phyloP scores from a whole-genome alignment of 2,797 vertebrate genomes.

The Pangasius sanitwongsei region DNA sequence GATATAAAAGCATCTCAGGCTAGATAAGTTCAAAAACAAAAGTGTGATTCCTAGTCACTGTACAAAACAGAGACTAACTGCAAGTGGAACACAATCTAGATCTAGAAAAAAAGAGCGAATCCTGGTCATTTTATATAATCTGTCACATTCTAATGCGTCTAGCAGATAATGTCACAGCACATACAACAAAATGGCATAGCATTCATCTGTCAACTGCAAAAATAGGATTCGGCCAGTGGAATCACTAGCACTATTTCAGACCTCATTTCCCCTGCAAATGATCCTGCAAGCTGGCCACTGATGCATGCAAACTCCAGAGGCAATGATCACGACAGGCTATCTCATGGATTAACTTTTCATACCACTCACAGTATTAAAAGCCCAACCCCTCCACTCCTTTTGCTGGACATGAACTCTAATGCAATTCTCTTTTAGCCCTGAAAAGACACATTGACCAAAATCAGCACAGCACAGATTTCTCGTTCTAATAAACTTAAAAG shows the following conservation, averaged over 20 bases:
- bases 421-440: slow-evolving; percentile 18
- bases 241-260: slow-evolving; percentile 63
- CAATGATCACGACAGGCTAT: slow-evolving; percentile 55
- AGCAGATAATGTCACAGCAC: slow-evolving; percentile 49
- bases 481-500: slow-evolving; percentile 6
- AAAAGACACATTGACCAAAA: slow-evolving; percentile 28
- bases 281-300: slow-evolving; percentile 50
- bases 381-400: slow-evolving; percentile 6
- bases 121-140: slow-evolving; percentile 33
- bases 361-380: slow-evolving; percentile 58
- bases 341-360: slow-evolving; percentile 64
- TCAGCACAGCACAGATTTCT: slow-evolving; percentile 9
- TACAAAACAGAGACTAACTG: slow-evolving; percentile 8
- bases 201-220: slow-evolving; percentile 60
- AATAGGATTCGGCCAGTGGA: slow-evolving; percentile 59
- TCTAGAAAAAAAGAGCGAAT: slow-evolving; percentile 9
- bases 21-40: neutral
- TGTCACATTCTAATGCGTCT: slow-evolving; percentile 39
- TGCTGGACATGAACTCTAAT: slow-evolving; percentile 36
- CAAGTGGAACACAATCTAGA: slow-evolving; percentile 1
- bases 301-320: slow-evolving; percentile 57
- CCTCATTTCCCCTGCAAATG: slow-evolving; percentile 63
- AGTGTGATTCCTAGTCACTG: neutral
- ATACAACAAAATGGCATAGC: slow-evolving; percentile 57
- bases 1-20: neutral